Evolutionary conservation across 2,888 invertebrate species (phyloP), one percentile per base, ranked within the genome.

Genomic region (Tridacna gigas): DNA sequence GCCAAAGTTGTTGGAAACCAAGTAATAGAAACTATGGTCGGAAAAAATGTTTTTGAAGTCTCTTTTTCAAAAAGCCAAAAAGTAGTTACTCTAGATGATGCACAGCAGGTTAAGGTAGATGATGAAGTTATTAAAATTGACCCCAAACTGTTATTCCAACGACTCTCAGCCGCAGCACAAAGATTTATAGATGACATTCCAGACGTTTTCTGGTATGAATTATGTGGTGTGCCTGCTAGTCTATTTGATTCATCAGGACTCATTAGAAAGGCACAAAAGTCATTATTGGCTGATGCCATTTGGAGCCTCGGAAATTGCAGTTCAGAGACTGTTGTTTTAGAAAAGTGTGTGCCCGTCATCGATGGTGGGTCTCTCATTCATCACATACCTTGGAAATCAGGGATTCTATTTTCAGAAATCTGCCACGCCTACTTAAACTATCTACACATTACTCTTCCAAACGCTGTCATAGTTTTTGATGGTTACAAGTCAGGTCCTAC

Each of bases 401-500:
- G 63, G 1, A 4, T 2, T 11, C 26, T 63, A 45, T 75, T 15
- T n/a, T 11, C 18, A 3, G 48, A 47, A 48, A 67, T 77, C 13
- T 26, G 26, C 12, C 22, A 47, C 2, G n/a, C n/a, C 11, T 65
- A 76, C 48, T 3, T n/a, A 22, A 11, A 47, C n/a, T 76, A 76
- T 22, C 12, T 22, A 12, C 20, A 76, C 7, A 20, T 26, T 25
- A 61, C 63, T 7, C n/a, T n/a, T n/a, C n/a, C n/a, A n/a, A n/a
- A n/a, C n/a, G n/a, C n/a, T n/a, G n/a, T n/a, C n/a, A 25, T 76
- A 4, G 66, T 76, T 11, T 76, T 76, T 48, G 76, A 76, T 47
- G 76, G 76, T 47, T 76, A 76, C 66, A 22, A 22, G 4, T 1
- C 37, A 11, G 76, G 47, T 47, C 76, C 65, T 37, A n/a, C 65